Base-by-base conservation (phyloP, 2,888 invertebrate species). In the Stenodema calcarata region DNA sequence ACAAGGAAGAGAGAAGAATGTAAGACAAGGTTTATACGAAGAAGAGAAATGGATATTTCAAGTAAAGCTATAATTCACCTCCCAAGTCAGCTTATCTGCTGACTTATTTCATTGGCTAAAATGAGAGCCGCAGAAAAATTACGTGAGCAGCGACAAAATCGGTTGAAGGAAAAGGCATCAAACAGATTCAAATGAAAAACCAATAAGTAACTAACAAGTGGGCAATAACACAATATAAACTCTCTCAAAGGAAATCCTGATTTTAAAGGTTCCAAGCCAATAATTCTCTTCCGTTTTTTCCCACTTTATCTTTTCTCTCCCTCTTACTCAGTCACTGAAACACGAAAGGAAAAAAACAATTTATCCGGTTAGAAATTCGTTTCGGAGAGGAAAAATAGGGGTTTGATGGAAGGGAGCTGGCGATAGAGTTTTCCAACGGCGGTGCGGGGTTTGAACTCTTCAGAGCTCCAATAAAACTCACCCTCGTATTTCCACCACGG, bases 141-240 rank as follows among this genome's bases (percentile, higher is more conserved):
- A 35, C 23, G 23, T 27, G 7, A 9, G 62, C 18, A 47, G 16
- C 12, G 3, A 62, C 11, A 23, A 62, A 62, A 62, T 62, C 3
- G 9, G 4, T 62, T 62, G 23, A 7, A 62, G 62, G 62, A 62
- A 18, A 44, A 80, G 50, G 62, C 80, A 80, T 80, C 80, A 80
- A 80, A 80, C 80, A 50, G 42, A 27, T 62, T 80, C 30, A 30
- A 80, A 50, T 50, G 80, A 16, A 62, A 54, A 80, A 80, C 80
- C 80, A 80, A 80, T 80, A 80, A 80, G 54, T 54, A 14, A 62
- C 80, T 80, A 80, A 54, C 80, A 80, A 80, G 80, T 80, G 80
- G 80, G 27, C 80, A 80, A 80, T 80, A 80, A 80, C 80, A 80
- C 80, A 80, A 80, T 80, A 80, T 80, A 62, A 62, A 62, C 62